Percentiles rank a stretch among this genome's conserved stretches.
These are phyloP conservation scores for Onychomys arenicola DNA, from an alignment of 2,797 vertebrate species.

Conservation along the genomic window DNA sequence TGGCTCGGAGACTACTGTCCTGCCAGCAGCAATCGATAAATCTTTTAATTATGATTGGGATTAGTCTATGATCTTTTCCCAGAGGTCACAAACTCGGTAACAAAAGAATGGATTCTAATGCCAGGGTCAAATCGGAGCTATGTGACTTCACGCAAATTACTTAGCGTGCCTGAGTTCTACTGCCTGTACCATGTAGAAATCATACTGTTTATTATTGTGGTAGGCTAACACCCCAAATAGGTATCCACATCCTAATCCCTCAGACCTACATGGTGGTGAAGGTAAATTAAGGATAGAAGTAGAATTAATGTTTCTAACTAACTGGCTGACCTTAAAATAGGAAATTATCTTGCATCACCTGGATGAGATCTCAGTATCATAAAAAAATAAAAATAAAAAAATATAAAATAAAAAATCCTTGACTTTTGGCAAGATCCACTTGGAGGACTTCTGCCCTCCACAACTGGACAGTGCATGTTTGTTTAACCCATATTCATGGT, in stretches of 20 bases:
- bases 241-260: neutral
- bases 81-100: neutral
- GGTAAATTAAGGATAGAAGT: neutral
- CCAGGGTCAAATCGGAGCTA: neutral
- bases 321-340: neutral
- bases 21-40: neutral
- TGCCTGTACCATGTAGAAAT: neutral
- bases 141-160: neutral
- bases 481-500: slow-evolving; percentile 8
- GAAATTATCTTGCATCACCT: neutral
- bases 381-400: neutral
- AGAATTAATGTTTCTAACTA: slow-evolving; percentile 6
- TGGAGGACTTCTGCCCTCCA: neutral
- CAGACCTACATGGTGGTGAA: neutral
- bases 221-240: neutral
- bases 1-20: neutral
- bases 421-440: neutral
- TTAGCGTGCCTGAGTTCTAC: slow-evolving; percentile 31
- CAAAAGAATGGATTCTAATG: neutral
- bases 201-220: neutral
- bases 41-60: neutral
- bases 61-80: neutral
- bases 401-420: no score
- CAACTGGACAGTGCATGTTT: neutral
- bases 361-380: neutral